Evolutionary conservation across 2,888 invertebrate species (phyloP), one percentile per base, ranked within the genome.

Genomic region (Pseudolycoriella hygida): DNA sequence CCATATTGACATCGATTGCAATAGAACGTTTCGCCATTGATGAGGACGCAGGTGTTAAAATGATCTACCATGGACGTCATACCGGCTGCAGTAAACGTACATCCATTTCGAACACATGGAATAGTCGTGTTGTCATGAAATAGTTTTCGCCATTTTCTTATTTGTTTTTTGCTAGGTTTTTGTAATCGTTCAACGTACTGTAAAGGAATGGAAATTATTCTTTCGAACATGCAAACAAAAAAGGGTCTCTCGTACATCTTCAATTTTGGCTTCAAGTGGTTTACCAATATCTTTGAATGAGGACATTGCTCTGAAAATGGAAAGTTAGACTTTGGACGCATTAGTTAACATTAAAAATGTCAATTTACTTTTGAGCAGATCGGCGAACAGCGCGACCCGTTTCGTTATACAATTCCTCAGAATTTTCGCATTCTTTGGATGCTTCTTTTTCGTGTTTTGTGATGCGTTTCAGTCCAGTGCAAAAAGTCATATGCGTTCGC

Each of bases 371-470:
- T 44, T 39, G 34, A 20, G 11, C 32, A 34, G 18, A 43, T 19
- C 17, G n/a, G n/a, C 44, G 25, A 6, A 38, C 25, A 38, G 44
- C 38, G 1, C 44, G 44, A 30, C 44, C 44, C 38, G 17, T 44
- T 15, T 44, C 44, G 4, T 25, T 25, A 43, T 20, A 43, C 18
- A 2, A 4, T 39, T 39, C 39, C 6, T 44, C 44, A 4, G 3
- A 15, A 18, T 12, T 30, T 10, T 11, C 30, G 3, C 8, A 14
- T 30, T 39, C 37, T 20, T 43, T 39, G 15, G 3, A 30, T 5
- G n/a, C 10, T 17, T 44, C 37, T 12, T 11, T 44, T 37, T 10
- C 25, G 15, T 30, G 19, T 4, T 20, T 34, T 12, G 4, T 37
- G 18, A 12, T 6, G 15, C 14, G 14, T 14, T 38, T 43, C 37